Evolutionary conservation across 2,797 vertebrate species (phyloP).

Genomic region (Ctenopoma kingsleyae): DNA sequence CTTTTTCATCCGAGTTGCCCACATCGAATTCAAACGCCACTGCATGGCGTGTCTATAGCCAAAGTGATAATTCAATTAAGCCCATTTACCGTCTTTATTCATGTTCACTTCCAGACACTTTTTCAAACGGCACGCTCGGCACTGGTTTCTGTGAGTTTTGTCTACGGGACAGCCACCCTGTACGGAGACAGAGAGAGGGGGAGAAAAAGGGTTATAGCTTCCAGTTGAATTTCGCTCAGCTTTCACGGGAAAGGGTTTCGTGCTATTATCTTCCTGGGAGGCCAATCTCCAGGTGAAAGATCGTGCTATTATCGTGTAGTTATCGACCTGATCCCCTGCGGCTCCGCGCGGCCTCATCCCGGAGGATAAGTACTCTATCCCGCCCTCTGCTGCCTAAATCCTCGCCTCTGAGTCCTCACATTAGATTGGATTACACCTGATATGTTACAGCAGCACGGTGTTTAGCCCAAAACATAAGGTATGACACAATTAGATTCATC

Average conservation of each 20-base stretch:
- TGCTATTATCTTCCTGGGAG: conserved; percentile 74
- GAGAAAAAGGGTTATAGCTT: conserved; percentile 40
- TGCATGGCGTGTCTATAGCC: conserved; percentile 41
- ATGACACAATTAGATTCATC: conserved; percentile 77
- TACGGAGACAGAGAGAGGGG: conserved; percentile 11
- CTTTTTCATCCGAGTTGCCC: neutral
- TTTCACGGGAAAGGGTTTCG: conserved; percentile 18
- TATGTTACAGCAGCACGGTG: conserved; percentile 72
- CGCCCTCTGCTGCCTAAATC: conserved; percentile 83
- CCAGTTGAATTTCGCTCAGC: conserved; percentile 26
- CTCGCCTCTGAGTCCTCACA: conserved; percentile 76
- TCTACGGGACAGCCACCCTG: conserved; percentile 98
- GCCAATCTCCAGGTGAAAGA: conserved; percentile 81
- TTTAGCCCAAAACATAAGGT: conserved; percentile 70
- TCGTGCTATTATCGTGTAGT: conserved; percentile 76
- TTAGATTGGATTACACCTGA: conserved; percentile 89
- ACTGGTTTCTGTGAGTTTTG: conserved; percentile 99
- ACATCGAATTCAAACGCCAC: conserved; percentile 38
- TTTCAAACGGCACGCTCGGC: conserved; percentile 97
- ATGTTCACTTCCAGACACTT: conserved; percentile 99
- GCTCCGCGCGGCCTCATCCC: conserved; percentile 73
- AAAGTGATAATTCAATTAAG: conserved; percentile 64
- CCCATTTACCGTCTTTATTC: conserved; percentile 98
- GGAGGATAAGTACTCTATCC: conserved; percentile 74
- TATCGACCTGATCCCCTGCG: conserved; percentile 77